Conservation (phyloP, 2,888 invertebrate genomes). For the Ennomos quercinarius region DNA sequence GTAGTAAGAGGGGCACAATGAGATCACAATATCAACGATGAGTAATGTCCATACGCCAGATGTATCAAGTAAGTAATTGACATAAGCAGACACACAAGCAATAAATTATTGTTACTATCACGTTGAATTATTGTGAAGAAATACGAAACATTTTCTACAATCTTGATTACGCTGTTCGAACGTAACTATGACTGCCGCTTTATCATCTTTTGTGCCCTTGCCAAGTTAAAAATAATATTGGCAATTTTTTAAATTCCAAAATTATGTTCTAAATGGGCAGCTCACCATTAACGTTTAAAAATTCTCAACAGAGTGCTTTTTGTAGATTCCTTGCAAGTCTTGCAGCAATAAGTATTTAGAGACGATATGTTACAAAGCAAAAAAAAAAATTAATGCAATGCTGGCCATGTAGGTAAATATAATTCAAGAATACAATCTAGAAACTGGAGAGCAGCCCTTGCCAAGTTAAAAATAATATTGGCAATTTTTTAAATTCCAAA, state of each 20-base stretch:
- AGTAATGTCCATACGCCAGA: conserved; percentile 55
- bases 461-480: conserved; percentile 35
- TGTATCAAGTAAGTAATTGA: conserved; percentile 61
- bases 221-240: conserved; percentile 35
- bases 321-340: conserved; percentile 23
- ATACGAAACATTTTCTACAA: conserved; percentile 43
- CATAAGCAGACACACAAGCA: conserved; percentile 55
- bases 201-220: conserved; percentile 27
- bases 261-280: neutral
- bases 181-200: conserved; percentile 34
- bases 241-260: neutral
- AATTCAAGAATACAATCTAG: no score
- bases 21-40: conserved; percentile 50
- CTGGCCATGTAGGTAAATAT: no score
- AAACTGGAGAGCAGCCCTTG: no score
- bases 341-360: conserved; percentile 43
- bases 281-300: no score
- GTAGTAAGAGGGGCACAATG: conserved; percentile 34
- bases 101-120: conserved; percentile 58
- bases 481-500: neutral
- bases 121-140: conserved; percentile 48
- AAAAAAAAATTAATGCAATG: no score
- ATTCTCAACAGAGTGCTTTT: no score
- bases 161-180: conserved; percentile 39
- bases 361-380: conserved; percentile 65